Evolutionary conservation across 37 sponge, comb jelly and placozoan species (phyloP), one percentile per base, ranked within the genome.

Genomic region (Bolinopsis microptera): DNA sequence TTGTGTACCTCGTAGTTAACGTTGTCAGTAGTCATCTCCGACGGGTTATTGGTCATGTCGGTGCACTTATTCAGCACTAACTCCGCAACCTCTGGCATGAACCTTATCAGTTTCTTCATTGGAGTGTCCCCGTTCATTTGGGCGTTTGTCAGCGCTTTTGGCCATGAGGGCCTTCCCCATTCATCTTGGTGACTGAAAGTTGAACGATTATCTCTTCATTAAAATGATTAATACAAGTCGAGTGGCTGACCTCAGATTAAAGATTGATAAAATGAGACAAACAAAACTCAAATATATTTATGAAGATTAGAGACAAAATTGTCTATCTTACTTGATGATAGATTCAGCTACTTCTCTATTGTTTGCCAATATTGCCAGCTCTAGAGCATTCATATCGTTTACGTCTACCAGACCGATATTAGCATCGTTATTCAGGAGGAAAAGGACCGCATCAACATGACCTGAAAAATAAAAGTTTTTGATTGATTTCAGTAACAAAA

Each of bases 351-450:
- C 90, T 39, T 86, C 90, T 26, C 36, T 24, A 27, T 86, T 86
- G 61, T 39, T 41, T 23, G 28, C 61, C 25, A 86, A 26, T 22
- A 97, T 95, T 69, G 97, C 97, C 39, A 96, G 61, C 35, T 98
- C 99, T 25, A 93, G 39, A 72, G 75, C 74, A n/a, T 93, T 93
- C 24, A 37, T 70, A 33, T 39, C 93, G 74, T 69, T 69, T 1
- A 24, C 93, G 69, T 93, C 93, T 1, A 39, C 41, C 25, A 93
- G 39, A 5, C 75, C 18, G 1, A 93, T 38, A 24, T 93, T 33
- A 27, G 97, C 96, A 21, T 94, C 93, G 70, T 76, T 48, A 13
- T 94, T 94, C 22, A 98, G 76, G 33, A 98, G 92, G 0, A 76
- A 83, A 35, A 93, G 93, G 13, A 92, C 95, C 23, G 93, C 95